Percentiles rank a stretch among this genome's conserved stretches.
Evolutionary conservation across 2,113 vertebrate species (phyloP).

Genomic region (Cyprinus carpio): DNA sequence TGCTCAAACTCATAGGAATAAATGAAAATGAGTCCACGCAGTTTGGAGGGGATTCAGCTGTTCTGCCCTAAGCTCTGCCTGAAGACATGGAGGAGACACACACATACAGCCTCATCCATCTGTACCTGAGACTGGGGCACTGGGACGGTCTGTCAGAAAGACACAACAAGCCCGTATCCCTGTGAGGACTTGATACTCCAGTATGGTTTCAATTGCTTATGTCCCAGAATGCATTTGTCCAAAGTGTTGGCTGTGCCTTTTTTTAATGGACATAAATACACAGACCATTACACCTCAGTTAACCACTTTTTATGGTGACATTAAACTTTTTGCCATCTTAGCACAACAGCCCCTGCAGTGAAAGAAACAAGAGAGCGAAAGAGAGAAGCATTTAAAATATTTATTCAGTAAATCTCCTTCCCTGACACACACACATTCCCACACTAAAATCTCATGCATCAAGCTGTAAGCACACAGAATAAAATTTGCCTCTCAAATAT

Average conservation of each 20-base stretch:
- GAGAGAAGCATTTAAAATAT: constrained; percentile 57
- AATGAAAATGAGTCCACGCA: constrained; percentile 39
- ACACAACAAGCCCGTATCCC: background rate
- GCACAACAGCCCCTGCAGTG: constrained; percentile 61
- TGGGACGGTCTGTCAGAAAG: background rate
- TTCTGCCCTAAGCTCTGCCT: constrained; percentile 19
- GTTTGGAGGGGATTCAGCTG: constrained; percentile 34
- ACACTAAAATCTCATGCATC: constrained; percentile 37
- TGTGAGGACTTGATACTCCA: constrained; percentile 41
- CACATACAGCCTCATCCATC: constrained; percentile 1
- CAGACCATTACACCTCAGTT: constrained; percentile 65
- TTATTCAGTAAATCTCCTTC: constrained; percentile 65
- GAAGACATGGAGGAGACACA: constrained; percentile 7
- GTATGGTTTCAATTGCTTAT: constrained; percentile 52
- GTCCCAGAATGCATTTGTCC: constrained; percentile 10
- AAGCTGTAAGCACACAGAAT: constrained; percentile 54
- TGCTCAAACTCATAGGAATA: constrained; percentile 15
- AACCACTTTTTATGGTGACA: constrained; percentile 69
- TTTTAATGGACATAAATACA: constrained; percentile 67
- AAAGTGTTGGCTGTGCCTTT: constrained; percentile 40
- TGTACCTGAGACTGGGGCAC: background rate
- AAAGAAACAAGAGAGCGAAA: constrained; percentile 23
- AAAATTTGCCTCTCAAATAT: constrained; percentile 61
- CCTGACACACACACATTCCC: constrained; percentile 41
- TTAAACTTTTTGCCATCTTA: constrained; percentile 70